phyloP scores from a whole-genome alignment of 2,888 invertebrate species.

The Ophioninae sp. region DNA sequence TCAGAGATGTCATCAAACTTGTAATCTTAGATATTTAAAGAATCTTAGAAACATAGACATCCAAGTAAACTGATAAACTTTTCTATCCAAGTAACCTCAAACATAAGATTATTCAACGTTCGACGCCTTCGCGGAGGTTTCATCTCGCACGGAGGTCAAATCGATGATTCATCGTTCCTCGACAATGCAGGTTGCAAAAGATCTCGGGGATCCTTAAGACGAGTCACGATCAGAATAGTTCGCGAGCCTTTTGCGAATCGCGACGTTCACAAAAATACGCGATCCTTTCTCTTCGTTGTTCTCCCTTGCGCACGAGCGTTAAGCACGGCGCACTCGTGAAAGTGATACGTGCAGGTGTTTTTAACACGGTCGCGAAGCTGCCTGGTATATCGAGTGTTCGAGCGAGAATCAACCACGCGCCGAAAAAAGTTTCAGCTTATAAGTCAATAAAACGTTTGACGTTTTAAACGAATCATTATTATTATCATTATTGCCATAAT shows the following conservation, averaged over 20 bases:
- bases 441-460: too few relatives aligned
- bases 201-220: background rate
- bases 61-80: too few relatives aligned
- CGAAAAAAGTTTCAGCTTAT: too few relatives aligned
- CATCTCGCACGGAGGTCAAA: background rate
- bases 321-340: slow-evolving; percentile 20
- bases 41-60: too few relatives aligned
- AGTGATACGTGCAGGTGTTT: slow-evolving; percentile 44
- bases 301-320: slow-evolving; percentile 15
- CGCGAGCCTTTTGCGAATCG: too few relatives aligned
- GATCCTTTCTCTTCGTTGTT: slow-evolving; percentile 3
- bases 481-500: too few relatives aligned
- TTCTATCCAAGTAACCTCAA: too few relatives aligned
- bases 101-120: too few relatives aligned
- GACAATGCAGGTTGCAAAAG: background rate
- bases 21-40: too few relatives aligned
- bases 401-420: background rate
- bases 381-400: background rate
- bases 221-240: background rate
- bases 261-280: too few relatives aligned
- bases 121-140: background rate
- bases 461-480: too few relatives aligned
- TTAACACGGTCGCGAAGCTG: slow-evolving; percentile 6
- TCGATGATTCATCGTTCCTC: slow-evolving; percentile 18
- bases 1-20: too few relatives aligned